phyloP scores from a whole-genome alignment of 2,797 vertebrate genomes.

The Microctenopoma steveboyesi region DNA sequence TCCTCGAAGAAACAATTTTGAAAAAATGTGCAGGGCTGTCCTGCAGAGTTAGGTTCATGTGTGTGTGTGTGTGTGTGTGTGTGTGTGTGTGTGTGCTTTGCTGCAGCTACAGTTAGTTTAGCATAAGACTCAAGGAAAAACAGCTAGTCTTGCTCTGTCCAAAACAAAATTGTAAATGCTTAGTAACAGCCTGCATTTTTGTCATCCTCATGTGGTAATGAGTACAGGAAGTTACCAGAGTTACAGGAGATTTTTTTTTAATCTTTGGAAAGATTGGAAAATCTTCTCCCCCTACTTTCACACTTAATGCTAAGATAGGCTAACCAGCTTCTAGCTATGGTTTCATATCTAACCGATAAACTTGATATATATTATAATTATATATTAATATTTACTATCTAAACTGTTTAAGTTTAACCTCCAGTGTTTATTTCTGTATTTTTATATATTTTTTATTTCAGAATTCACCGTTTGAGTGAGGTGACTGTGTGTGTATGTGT shows the following conservation, averaged over 20 bases:
- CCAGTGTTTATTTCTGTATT: slow-evolving; percentile 3
- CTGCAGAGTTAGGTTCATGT: too few relatives aligned
- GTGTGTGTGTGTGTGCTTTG: too few relatives aligned
- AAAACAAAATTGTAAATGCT: not conserved
- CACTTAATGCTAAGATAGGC: not conserved
- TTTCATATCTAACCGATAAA: not conserved
- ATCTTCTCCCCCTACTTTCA: not conserved
- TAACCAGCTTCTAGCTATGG: not conserved
- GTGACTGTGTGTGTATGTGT: slow-evolving; percentile 13
- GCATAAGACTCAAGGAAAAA: not conserved
- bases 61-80: too few relatives aligned
- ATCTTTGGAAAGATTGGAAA: too few relatives aligned
- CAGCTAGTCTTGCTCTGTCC: not conserved
- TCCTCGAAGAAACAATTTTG: not conserved
- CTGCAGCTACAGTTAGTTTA: not conserved
- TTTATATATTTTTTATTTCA: slow-evolving; percentile 7
- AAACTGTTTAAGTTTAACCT: not conserved
- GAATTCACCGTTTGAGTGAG: slow-evolving; percentile 3
- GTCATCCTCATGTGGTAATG: not conserved
- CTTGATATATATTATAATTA: too few relatives aligned
- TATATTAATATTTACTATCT: too few relatives aligned
- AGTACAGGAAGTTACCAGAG: not conserved
- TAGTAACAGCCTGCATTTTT: not conserved
- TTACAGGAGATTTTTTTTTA: too few relatives aligned
- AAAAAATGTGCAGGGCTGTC: not conserved